Conservation (phyloP, 2,113 vertebrate genomes). For the Furnarius figulus region DNA sequence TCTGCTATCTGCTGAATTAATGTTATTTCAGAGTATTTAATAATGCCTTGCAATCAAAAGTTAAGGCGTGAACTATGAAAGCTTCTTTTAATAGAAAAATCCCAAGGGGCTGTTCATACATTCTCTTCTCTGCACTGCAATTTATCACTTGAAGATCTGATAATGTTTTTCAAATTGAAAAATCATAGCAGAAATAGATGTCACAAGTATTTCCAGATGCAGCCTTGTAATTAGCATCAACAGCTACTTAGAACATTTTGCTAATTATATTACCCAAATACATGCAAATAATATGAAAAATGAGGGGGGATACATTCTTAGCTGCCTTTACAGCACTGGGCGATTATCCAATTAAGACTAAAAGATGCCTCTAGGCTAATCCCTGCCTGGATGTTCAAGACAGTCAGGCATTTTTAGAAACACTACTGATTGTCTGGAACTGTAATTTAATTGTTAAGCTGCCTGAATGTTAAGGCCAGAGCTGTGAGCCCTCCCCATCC, state of each 20-base stretch:
- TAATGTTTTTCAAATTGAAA: not conserved
- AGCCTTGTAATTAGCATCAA: conserved; percentile 7
- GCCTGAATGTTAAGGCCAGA: not conserved
- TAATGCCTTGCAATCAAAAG: not conserved
- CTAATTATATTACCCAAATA: not conserved
- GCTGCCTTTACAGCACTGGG: not conserved
- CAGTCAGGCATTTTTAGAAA: not conserved
- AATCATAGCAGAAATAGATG: not conserved
- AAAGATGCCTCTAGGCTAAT: not conserved
- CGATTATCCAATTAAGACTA: not conserved
- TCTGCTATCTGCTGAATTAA: not conserved
- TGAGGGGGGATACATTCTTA: not conserved
- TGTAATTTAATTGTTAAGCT: not conserved
- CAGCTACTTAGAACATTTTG: not conserved
- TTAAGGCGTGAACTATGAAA: not conserved
- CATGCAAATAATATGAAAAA: not conserved
- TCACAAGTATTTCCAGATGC: conserved; percentile 24
- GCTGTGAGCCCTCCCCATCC: not conserved
- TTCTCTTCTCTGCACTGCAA: not conserved
- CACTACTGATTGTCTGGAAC: not conserved
- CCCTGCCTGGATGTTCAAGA: not conserved
- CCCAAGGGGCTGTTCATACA: not conserved
- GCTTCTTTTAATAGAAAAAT: not conserved
- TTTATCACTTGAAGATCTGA: not conserved
- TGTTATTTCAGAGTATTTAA: not conserved